Percentiles rank a stretch among this genome's conserved stretches.
Evolutionary conservation across 2,888 invertebrate genomes (phyloP).

Genomic region (Phortica okadai): DNA sequence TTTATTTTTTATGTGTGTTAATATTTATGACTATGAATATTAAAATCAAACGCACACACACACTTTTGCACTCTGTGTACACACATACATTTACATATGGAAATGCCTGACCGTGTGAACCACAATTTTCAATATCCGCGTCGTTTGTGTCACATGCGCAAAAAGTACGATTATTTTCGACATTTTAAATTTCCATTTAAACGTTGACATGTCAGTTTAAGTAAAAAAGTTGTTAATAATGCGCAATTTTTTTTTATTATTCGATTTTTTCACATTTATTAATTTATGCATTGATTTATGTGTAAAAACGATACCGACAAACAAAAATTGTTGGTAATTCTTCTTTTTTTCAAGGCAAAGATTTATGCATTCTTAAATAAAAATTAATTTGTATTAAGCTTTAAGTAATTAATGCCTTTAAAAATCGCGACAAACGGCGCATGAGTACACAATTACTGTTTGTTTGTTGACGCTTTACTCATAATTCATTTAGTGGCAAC

Average conservation of each 20-base stretch:
- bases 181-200: slow-evolving; percentile 49
- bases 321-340: neutral
- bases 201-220: slow-evolving; percentile 58
- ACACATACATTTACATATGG: neutral
- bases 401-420: neutral
- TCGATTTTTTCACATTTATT: slow-evolving; percentile 38
- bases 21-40: slow-evolving; percentile 67
- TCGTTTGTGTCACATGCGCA: neutral
- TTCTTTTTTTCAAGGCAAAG: neutral
- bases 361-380: neutral
- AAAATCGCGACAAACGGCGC: neutral
- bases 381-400: neutral
- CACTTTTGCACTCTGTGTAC: neutral
- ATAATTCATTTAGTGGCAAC: too few species aligned
- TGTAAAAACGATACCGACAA: neutral
- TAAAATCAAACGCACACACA: slow-evolving; percentile 52
- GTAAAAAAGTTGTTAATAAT: slow-evolving; percentile 61
- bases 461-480: too few species aligned
- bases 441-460: neutral
- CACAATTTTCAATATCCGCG: neutral
- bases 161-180: slow-evolving; percentile 39
- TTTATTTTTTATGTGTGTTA: slow-evolving; percentile 41
- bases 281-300: neutral
- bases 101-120: neutral
- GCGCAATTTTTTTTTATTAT: slow-evolving; percentile 29